Conservation (phyloP, 1,140 invertebrate genomes). For the Babylonia areolata region DNA sequence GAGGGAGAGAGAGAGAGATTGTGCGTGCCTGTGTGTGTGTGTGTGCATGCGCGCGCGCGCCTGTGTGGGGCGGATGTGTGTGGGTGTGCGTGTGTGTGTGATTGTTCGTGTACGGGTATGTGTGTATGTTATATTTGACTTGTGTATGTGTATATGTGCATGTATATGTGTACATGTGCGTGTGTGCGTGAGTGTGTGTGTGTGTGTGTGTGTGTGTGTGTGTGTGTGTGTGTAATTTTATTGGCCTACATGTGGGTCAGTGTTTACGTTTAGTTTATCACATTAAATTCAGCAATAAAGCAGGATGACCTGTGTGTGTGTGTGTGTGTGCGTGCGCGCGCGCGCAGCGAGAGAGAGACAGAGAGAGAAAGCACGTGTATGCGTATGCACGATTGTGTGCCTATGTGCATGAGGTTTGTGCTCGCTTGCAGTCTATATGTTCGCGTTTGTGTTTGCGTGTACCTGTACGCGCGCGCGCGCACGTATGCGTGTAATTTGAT, state of each 20-base stretch:
- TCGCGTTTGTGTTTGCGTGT: too few species aligned
- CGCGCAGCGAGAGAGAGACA: neutral
- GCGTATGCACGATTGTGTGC: too few species aligned
- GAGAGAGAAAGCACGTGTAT: too few species aligned
- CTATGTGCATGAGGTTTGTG: too few species aligned
- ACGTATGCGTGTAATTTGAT: too few species aligned
- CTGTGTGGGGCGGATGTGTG: neutral
- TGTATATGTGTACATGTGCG: neutral
- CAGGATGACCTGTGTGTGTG: too few species aligned
- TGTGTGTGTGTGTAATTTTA: neutral
- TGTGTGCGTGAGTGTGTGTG: constrained; percentile 20
- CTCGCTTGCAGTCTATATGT: too few species aligned
- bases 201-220: constrained; percentile 31
- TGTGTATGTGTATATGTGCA: neutral
- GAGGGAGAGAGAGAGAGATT: too few species aligned
- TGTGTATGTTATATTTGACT: constrained; percentile 3
- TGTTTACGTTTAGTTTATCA: neutral
- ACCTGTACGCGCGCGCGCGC: too few species aligned
- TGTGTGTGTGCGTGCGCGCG: neutral
- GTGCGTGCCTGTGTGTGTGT: too few species aligned
- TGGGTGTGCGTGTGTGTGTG: constrained; percentile 14
- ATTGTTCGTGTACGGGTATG: neutral
- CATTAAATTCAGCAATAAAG: too few species aligned
- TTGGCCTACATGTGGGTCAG: neutral
- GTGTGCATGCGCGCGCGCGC: neutral